Percentiles rank a stretch among this genome's conserved stretches.
Evolutionary conservation across 92 coral and sea anemone species (phyloP).

Genomic region (Porites rus): DNA sequence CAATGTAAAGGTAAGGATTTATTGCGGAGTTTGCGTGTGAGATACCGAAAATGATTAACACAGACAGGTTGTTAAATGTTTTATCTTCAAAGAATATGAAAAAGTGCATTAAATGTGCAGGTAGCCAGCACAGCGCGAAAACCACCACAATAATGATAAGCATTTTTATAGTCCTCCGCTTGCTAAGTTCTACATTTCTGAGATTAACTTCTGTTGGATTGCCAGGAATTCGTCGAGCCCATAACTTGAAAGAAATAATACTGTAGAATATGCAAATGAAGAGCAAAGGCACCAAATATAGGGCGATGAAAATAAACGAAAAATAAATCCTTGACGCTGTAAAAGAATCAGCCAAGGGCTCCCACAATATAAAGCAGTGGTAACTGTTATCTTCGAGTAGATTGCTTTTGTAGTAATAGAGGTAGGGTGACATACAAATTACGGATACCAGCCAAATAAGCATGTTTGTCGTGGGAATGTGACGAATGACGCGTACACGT

Average conservation of each 20-base stretch:
- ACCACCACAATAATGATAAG: conserved; percentile 71
- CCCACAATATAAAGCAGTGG: conserved; percentile 61
- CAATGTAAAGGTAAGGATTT: conserved; percentile 78
- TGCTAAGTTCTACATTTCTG: conserved; percentile 60
- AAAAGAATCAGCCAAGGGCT: conserved; percentile 41
- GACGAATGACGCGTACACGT: conserved; percentile 68
- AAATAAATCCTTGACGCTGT: conserved; percentile 46
- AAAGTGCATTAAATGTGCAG: conserved; percentile 80
- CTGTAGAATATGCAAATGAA: conserved; percentile 69
- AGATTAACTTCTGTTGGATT: conserved; percentile 68
- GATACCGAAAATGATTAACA: conserved; percentile 56
- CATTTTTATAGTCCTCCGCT: conserved; percentile 76
- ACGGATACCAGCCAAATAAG: conserved; percentile 65
- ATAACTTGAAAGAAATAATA: conserved; percentile 73
- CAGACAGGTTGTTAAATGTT: background rate
- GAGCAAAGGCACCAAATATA: conserved; percentile 61
- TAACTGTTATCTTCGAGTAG: conserved; percentile 20
- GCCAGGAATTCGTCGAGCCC: conserved; percentile 81
- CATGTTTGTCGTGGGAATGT: conserved; percentile 54
- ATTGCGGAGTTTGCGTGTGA: conserved; percentile 77
- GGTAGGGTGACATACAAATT: conserved; percentile 55
- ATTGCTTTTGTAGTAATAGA: conserved; percentile 49
- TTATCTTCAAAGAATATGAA: conserved; percentile 35
- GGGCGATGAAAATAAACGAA: conserved; percentile 52
- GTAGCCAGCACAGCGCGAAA: conserved; percentile 81